These are phyloP conservation scores for Calephelis perditalis DNA, from an alignment of 2,888 invertebrate species.

Conservation along the genomic window DNA sequence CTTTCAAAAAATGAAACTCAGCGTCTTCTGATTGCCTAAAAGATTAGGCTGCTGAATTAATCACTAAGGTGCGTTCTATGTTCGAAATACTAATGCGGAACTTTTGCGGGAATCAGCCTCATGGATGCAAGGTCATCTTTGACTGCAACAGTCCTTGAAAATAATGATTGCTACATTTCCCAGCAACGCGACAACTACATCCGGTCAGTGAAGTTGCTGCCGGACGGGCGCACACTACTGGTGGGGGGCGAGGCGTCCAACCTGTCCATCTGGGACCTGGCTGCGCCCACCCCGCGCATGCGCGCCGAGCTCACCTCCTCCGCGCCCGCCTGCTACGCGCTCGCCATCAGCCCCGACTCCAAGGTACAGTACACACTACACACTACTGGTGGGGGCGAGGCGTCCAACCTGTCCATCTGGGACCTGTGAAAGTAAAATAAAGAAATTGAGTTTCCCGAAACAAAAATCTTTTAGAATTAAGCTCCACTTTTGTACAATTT, in stretches of 20 bases:
- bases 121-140: no score
- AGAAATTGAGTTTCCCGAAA: no score
- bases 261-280: constrained; percentile 96
- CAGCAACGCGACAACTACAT: constrained; percentile 98
- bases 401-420: constrained; percentile 96
- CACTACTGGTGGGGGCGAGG: constrained; percentile 93
- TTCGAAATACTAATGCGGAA: no score
- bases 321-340: constrained; percentile 97
- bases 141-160: no score
- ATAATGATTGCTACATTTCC: neutral
- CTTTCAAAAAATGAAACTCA: no score
- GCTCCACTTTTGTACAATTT: no score
- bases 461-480: no score
- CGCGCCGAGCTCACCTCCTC: constrained; percentile 96
- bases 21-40: no score
- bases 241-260: constrained; percentile 98
- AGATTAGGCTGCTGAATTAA: no score
- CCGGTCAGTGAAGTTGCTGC: constrained; percentile 91
- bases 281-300: constrained; percentile 92
- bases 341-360: constrained; percentile 97
- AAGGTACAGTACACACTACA: constrained; percentile 72
- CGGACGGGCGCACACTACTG: constrained; percentile 95
- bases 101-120: no score
- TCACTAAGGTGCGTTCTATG: no score
- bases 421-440: constrained; percentile 66